A percentile compares a stretch with the other conserved stretches of the same genome.
phyloP scores from a whole-genome alignment of 2,888 invertebrate species.

The Noctua comes region DNA sequence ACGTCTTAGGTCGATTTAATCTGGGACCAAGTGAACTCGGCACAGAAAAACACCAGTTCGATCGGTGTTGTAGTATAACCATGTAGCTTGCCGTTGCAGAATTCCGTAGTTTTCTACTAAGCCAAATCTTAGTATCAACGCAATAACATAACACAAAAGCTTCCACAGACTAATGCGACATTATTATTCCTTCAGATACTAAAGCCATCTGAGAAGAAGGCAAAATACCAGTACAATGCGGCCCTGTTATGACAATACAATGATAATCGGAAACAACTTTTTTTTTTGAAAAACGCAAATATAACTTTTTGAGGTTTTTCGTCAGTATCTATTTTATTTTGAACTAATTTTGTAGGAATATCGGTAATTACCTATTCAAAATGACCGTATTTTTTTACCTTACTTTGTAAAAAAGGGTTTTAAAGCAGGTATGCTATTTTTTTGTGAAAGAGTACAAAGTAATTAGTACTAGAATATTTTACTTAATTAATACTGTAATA shows the following conservation, averaged over 20 bases:
- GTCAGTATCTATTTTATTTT: conserved; percentile 58
- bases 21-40: conserved; percentile 1
- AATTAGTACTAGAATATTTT: conserved; percentile 59
- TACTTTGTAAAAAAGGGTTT: conserved; percentile 55
- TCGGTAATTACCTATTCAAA: conserved; percentile 60
- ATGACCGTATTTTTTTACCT: conserved; percentile 57
- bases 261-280: conserved; percentile 55
- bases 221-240: conserved; percentile 98
- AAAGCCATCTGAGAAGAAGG: conserved; percentile 96
- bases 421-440: conserved; percentile 58
- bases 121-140: not conserved
- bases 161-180: conserved; percentile 47
- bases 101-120: conserved; percentile 7
- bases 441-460: conserved; percentile 54
- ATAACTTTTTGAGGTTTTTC: conserved; percentile 59
- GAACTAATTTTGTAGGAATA: conserved; percentile 63
- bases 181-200: conserved; percentile 61
- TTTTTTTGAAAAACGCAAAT: conserved; percentile 61
- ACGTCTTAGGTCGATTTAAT: too few relatives aligned
- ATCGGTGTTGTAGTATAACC: not conserved
- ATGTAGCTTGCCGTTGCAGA: not conserved
- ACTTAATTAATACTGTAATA: conserved; percentile 51
- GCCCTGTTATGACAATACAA: conserved; percentile 60
- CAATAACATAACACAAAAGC: conserved; percentile 11
- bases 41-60: conserved; percentile 6